These are phyloP conservation scores for Rhinopomastus cyanomelas DNA, from an alignment of 2,113 vertebrate species.

Conservation along the genomic window DNA sequence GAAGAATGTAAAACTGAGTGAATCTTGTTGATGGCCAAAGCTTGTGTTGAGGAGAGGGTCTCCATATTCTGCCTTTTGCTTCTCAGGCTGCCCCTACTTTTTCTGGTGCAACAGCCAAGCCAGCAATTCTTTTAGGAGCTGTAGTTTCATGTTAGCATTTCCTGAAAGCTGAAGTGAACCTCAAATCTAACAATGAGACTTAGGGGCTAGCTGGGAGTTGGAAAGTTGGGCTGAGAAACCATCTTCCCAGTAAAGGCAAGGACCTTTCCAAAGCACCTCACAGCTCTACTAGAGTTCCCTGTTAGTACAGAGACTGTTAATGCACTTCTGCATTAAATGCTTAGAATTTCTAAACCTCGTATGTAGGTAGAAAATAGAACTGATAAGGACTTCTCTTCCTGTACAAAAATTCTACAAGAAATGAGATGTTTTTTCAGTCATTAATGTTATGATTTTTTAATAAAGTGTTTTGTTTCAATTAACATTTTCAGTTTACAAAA, in stretches of 20 bases:
- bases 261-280: neutral
- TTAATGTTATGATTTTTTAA: neutral
- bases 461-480: neutral
- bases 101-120: neutral
- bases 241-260: neutral
- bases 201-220: neutral
- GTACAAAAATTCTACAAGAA: neutral
- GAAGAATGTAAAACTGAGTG: neutral
- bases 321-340: neutral
- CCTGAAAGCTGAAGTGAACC: neutral
- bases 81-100: neutral
- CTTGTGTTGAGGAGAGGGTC: neutral
- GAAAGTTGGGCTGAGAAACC: neutral
- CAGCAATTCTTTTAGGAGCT: neutral
- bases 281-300: neutral
- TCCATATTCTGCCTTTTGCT: neutral
- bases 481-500: neutral
- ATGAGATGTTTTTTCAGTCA: neutral
- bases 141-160: neutral
- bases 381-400: neutral
- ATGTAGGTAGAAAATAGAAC: neutral
- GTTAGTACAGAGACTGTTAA: neutral
- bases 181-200: neutral
- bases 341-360: neutral
- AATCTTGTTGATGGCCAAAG: neutral